Base-by-base conservation (phyloP, 1,140 invertebrate genomes). In the Drosophila pruinosa region DNA sequence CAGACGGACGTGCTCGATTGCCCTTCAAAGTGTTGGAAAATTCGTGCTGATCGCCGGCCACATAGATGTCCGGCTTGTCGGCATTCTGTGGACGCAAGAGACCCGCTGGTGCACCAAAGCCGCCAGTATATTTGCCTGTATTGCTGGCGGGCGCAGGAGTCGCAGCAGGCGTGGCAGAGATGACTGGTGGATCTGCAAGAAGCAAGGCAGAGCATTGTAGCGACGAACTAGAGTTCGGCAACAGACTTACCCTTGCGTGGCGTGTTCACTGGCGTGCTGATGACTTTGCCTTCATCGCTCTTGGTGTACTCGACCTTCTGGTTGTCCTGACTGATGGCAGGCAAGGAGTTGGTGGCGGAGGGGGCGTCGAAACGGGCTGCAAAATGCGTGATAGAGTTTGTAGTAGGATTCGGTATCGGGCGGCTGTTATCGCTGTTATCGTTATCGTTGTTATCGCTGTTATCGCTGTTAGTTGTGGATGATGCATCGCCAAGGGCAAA, bases 221-320 rank as follows among this genome's bases (percentile, higher is more conserved):
- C n/a, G n/a, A n/a, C n/a, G n/a, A n/a, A n/a, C n/a, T n/a, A n/a
- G n/a, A n/a, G n/a, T n/a, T n/a, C n/a, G n/a, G n/a, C n/a, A n/a
- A n/a, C 0, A 10, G 8, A 68, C 78, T 88, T 36, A 88, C 82
- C 61, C 14, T 78, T 88, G n/a, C 83, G 75, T 43, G 61, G 71
- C 2, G 45, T 53, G 15, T 17, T 65, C 14, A 86, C 22, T 4
- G 81, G 82, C 0, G 81, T 90, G 15, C 79, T 90, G 28, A 91
- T 90, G 19, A 91, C 89, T 64, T 91, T 91, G 59, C 89, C 89
- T 19, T 90, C 89, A 14, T 89, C 83, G 61, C 89, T 90, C 67
- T 91, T 91, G 19, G 71, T 89, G 47, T 89, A 89, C 67, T 83
- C 85, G 4, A 89, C 62, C 59, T 89, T 86, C 19, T 48, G 53